These are phyloP conservation scores for Rhincodon typus DNA, from an alignment of 2,797 vertebrate genomes.

Conservation along the genomic window DNA sequence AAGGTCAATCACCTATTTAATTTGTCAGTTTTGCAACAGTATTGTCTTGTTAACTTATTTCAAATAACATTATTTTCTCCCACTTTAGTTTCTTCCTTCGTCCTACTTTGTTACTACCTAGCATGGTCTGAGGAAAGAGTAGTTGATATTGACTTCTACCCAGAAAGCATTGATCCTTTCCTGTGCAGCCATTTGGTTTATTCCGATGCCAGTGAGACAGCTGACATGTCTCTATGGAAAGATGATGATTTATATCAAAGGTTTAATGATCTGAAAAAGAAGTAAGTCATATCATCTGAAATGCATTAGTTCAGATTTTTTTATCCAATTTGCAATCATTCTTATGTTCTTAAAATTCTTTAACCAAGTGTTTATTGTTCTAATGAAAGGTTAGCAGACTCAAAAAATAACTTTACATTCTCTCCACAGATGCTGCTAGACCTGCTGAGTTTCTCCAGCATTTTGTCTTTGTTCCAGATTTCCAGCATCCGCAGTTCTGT, in stretches of 20 bases:
- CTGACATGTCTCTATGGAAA: slow-evolving; percentile 61
- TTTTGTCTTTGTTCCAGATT: too few relatives aligned
- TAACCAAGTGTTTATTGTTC: not conserved
- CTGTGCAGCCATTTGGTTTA: slow-evolving; percentile 78
- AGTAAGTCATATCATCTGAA: slow-evolving; percentile 50
- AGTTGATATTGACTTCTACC: slow-evolving; percentile 55
- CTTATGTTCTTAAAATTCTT: not conserved
- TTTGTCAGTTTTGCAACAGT: not conserved
- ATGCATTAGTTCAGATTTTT: not conserved
- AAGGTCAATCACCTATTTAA: not conserved
- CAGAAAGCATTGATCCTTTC: slow-evolving; percentile 65
- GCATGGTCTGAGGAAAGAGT: slow-evolving; percentile 80
- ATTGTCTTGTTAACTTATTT: not conserved
- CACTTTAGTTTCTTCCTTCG: slow-evolving; percentile 59
- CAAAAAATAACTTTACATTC: too few relatives aligned
- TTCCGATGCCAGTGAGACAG: slow-evolving; percentile 63
- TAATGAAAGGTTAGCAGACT: too few relatives aligned
- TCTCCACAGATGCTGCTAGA: too few relatives aligned
- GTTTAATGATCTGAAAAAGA: slow-evolving; percentile 61
- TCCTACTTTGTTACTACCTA: slow-evolving; percentile 74
- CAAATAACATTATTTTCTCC: not conserved
- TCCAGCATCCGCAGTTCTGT: too few relatives aligned
- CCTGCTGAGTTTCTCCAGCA: too few relatives aligned
- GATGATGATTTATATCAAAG: slow-evolving; percentile 58
- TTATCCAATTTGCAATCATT: not conserved